Conservation (phyloP, 2,888 invertebrate genomes). For the Trileptium ribeirensis region DNA sequence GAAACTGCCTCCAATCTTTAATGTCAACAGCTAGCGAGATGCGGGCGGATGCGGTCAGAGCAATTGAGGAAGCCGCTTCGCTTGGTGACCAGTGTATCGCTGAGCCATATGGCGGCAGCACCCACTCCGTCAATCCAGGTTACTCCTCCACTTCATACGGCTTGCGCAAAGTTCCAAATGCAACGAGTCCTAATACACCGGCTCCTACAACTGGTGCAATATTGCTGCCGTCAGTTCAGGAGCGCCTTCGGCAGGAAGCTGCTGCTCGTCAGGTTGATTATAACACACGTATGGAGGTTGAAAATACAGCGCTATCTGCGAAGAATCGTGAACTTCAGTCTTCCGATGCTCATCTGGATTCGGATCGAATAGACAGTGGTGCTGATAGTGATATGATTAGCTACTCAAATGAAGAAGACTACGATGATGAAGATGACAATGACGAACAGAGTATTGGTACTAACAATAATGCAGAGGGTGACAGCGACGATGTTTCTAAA, state of each 20-base stretch:
- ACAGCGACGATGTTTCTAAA: too few species aligned
- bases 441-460: too few species aligned
- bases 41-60: background rate
- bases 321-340: too few species aligned
- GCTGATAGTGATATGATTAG: too few species aligned
- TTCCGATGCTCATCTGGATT: too few species aligned
- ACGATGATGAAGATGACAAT: too few species aligned
- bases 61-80: background rate
- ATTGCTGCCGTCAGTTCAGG: background rate
- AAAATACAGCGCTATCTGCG: too few species aligned
- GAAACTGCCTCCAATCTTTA: conserved; percentile 69
- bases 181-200: background rate
- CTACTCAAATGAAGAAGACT: too few species aligned
- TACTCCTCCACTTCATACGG: background rate
- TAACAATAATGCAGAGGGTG: too few species aligned
- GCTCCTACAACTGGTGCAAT: background rate
- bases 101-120: background rate
- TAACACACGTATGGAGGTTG: too few species aligned
- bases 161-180: background rate
- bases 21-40: background rate
- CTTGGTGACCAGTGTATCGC: background rate
- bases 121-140: background rate
- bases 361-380: too few species aligned
- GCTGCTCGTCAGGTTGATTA: too few species aligned
- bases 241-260: background rate